These are phyloP conservation scores for Pelodytes ibericus DNA, from an alignment of 2,797 vertebrate species.

Conservation along the genomic window DNA sequence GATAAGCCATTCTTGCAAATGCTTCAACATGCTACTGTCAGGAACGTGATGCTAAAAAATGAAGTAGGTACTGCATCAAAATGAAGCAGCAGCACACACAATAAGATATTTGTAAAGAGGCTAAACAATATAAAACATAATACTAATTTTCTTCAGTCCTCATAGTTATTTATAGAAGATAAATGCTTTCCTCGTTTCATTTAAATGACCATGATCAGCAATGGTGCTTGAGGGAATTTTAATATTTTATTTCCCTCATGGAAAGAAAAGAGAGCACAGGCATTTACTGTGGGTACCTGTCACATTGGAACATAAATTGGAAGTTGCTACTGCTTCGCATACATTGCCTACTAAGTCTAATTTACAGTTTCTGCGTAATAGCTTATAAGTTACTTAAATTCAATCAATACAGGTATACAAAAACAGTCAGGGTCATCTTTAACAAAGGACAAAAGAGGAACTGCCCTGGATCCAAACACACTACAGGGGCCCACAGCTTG, in stretches of 20 bases:
- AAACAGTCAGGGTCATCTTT: too few species aligned
- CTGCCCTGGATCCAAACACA: too few species aligned
- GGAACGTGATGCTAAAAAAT: conserved; percentile 44
- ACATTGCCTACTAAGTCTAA: too few species aligned
- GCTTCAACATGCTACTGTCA: conserved; percentile 52
- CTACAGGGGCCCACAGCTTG: too few species aligned
- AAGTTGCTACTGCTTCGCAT: too few species aligned
- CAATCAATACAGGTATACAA: too few species aligned
- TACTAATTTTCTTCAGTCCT: conserved; percentile 23
- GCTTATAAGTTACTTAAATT: too few species aligned
- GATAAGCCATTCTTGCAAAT: conserved; percentile 48
- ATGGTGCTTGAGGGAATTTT: conserved; percentile 22
- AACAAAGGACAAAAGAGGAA: too few species aligned
- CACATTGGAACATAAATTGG: too few species aligned
- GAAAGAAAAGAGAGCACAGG: background rate
- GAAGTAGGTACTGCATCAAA: conserved; percentile 46
- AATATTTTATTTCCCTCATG: background rate
- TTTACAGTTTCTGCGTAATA: too few species aligned
- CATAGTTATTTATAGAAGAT: conserved; percentile 43
- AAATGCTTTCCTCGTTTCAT: conserved; percentile 31
- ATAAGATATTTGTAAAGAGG: conserved; percentile 46
- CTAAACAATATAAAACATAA: conserved; percentile 38
- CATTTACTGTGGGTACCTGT: background rate
- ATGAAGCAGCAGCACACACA: conserved; percentile 42
- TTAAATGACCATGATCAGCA: conserved; percentile 19